A percentile compares a stretch with the other conserved stretches of the same genome.
Conservation (phyloP, 2,113 vertebrate genomes). For the Psilopsiagon aurifrons region DNA sequence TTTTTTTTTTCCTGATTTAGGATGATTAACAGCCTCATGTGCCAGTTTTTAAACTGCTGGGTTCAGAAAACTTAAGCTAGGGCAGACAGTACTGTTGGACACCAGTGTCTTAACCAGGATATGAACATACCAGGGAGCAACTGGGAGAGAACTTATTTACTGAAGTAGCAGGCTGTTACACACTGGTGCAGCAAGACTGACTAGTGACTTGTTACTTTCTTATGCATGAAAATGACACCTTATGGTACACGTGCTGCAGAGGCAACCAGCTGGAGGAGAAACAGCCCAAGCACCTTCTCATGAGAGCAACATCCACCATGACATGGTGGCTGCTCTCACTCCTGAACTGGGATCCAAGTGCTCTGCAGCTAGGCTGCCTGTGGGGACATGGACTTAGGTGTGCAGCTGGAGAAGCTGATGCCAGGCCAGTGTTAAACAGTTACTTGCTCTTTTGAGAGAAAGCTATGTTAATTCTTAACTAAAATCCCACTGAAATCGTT, state of each 20-base stretch:
- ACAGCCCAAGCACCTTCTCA: background rate
- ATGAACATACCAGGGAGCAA: background rate
- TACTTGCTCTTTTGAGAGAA: background rate
- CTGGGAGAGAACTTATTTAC: background rate
- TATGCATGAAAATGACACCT: background rate
- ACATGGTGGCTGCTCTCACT: background rate
- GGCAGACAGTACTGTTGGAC: background rate
- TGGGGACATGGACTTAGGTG: accelerated
- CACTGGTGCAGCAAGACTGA: background rate
- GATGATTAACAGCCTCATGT: background rate
- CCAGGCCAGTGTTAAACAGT: background rate
- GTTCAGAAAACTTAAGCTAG: background rate
- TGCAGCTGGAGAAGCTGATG: background rate
- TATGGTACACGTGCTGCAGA: background rate
- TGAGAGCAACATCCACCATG: background rate
- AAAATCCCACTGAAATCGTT: background rate
- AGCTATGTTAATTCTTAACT: background rate
- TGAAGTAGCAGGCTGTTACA: background rate
- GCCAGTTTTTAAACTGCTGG: background rate
- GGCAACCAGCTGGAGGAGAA: background rate
- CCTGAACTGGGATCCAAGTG: background rate
- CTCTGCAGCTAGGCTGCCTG: background rate
- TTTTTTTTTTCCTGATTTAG: background rate
- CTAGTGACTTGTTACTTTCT: conserved; percentile 25
- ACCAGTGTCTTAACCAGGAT: background rate